Base-by-base conservation (phyloP, 2,888 invertebrate genomes). In the Eurytoma californica region DNA sequence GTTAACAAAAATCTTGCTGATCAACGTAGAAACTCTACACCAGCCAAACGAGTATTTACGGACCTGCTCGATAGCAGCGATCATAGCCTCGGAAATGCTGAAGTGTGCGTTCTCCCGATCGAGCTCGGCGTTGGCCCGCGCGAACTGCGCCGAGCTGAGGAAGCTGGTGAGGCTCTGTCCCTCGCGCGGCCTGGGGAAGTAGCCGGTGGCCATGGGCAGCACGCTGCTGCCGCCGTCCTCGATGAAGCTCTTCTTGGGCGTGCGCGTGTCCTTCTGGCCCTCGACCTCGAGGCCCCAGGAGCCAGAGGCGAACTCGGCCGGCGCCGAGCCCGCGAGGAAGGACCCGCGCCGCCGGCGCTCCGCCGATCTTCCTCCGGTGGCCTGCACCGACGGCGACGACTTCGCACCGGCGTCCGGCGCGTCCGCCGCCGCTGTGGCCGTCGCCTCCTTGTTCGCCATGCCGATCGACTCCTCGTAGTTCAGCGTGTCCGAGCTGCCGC, bases 61-160 rank as follows among this genome's bases (percentile, higher is more conserved):
- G 79, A 91, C 91, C 86, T 94, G 94, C 87, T 96, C 96, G 82
- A 96, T 95, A 16, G 95, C 96, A 12, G 95, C 93, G 82, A 96
- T 96, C 86, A 96, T 93, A 0, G 95, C 95, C 90, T 97, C 96
- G 2, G 95, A 95, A 81, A 96, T 94, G 86, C 93, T 94, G 88
- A 97, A 96, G 91, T 97, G 96, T 0, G 96, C 96, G 91, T 96
- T 96, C 91, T 97, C 96, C 86, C 96, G 91, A 86, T 96, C 96
- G 78, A 96, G 90, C 86, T 95, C 95, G 0, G 95, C 96, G 86
- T 94, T 94, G 24, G 93, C 91, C 80, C 93, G 92, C 49, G 94
- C 92, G 86, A 94, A 94, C 83, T 95, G 94, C 67, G 94, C 93
- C 24, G 94, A 94, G 3, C 94, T 93, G 49, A 96, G 90, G 87